These are phyloP conservation scores for Apus apus DNA, from an alignment of 2,113 vertebrate species.

Conservation along the genomic window DNA sequence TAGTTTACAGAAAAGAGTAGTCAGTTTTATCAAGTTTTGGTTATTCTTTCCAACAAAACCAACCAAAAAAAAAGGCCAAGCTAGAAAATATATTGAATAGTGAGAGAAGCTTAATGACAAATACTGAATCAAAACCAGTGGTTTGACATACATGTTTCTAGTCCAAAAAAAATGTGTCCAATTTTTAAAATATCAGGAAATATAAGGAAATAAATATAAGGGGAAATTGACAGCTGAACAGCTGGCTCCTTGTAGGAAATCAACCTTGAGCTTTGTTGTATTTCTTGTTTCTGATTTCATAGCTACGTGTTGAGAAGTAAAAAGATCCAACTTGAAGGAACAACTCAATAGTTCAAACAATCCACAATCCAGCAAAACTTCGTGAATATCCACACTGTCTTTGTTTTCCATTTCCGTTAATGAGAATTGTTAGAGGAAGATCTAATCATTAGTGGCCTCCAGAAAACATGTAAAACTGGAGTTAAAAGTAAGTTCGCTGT, in stretches of 20 bases:
- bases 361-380: not conserved
- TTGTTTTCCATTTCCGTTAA: not conserved
- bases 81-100: not conserved
- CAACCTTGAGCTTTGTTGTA: not conserved
- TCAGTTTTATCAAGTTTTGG: not conserved
- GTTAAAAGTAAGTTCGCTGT: not conserved
- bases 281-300: not conserved
- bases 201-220: not conserved
- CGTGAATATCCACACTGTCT: not conserved
- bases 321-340: not conserved
- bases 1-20: not conserved
- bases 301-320: not conserved
- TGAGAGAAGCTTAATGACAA: not conserved
- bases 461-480: not conserved
- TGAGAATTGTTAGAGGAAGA: not conserved
- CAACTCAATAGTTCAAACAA: not conserved
- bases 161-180: not conserved
- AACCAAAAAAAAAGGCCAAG: not conserved
- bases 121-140: not conserved
- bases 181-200: not conserved
- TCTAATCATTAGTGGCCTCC: not conserved
- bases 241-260: not conserved
- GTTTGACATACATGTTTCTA: not conserved
- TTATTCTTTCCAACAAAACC: not conserved
- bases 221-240: not conserved